These are phyloP conservation scores for Ctenochaetus hawaiiensis DNA, from an alignment of 2,797 vertebrate species.

Conservation along the genomic window DNA sequence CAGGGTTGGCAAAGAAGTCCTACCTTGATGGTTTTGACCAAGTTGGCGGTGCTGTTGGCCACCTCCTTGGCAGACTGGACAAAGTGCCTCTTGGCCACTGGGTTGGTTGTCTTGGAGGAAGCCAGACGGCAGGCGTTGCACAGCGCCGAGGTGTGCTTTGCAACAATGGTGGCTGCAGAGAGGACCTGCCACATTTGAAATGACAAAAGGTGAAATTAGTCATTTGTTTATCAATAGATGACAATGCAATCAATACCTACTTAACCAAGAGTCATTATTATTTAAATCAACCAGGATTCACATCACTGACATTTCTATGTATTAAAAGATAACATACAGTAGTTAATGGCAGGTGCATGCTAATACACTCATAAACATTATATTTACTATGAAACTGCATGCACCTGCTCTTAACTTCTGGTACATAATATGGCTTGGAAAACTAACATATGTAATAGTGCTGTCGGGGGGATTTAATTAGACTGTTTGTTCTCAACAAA, in stretches of 20 bases:
- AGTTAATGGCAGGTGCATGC: too few relatives aligned
- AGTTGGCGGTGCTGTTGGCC: conserved; percentile 98
- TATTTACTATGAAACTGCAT: not conserved
- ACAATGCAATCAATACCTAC: not conserved
- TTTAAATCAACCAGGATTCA: not conserved
- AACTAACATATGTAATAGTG: not conserved
- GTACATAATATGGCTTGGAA: not conserved
- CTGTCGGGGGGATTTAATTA: not conserved
- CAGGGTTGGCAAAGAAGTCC: not conserved
- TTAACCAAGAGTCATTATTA: not conserved
- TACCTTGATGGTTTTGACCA: conserved; percentile 99
- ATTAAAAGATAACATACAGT: too few relatives aligned
- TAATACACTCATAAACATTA: not conserved
- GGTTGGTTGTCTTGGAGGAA: conserved; percentile 96
- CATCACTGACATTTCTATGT: not conserved
- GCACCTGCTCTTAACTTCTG: not conserved
- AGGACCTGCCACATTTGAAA: conserved; percentile 87
- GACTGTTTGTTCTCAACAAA: not conserved
- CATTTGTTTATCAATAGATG: not conserved
- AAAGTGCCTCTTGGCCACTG: conserved; percentile 97
- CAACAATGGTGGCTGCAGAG: conserved; percentile 97
- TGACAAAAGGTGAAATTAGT: conserved; percentile 10
- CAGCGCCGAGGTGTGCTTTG: conserved; percentile 97
- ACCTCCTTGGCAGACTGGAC: conserved; percentile 99
- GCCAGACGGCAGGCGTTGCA: conserved; percentile 98